Evolutionary conservation across 2,888 invertebrate genomes (phyloP).

Genomic region (Trissoscelio sp.): DNA sequence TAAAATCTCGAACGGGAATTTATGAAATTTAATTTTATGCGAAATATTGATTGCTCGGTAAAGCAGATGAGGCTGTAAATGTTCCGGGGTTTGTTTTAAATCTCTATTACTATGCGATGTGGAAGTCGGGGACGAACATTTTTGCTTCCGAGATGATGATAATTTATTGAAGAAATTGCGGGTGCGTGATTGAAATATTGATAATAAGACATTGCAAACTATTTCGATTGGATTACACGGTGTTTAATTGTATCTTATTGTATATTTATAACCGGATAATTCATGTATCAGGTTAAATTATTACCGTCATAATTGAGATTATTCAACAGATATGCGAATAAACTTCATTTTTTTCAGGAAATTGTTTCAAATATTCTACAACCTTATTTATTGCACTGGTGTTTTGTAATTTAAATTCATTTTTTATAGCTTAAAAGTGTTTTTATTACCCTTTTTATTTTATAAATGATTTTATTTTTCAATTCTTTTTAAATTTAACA

Average conservation of each 20-base stretch:
- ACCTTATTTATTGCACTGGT: no score
- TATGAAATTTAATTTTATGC: slow-evolving; percentile 32
- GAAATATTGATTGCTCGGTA: slow-evolving; percentile 22
- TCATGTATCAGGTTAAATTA: neutral
- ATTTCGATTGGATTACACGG: neutral
- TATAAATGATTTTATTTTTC: no score
- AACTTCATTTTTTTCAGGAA: neutral
- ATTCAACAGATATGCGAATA: neutral
- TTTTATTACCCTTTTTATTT: no score
- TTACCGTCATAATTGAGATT: neutral
- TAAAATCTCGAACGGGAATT: slow-evolving; percentile 10
- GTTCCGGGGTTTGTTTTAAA: neutral
- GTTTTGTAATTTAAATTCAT: no score
- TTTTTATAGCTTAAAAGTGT: no score
- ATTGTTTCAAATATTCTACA: no score
- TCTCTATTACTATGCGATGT: slow-evolving; percentile 2
- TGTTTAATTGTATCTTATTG: neutral
- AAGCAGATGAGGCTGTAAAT: slow-evolving; percentile 12
- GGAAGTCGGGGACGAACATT: neutral
- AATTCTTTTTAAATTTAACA: no score
- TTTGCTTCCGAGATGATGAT: neutral
- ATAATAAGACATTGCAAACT: neutral
- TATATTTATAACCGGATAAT: neutral
- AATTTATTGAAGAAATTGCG: slow-evolving; percentile 19
- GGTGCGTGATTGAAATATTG: neutral